These are phyloP conservation scores for Poecilia velifera DNA, from an alignment of 2,797 vertebrate species.

Conservation along the genomic window DNA sequence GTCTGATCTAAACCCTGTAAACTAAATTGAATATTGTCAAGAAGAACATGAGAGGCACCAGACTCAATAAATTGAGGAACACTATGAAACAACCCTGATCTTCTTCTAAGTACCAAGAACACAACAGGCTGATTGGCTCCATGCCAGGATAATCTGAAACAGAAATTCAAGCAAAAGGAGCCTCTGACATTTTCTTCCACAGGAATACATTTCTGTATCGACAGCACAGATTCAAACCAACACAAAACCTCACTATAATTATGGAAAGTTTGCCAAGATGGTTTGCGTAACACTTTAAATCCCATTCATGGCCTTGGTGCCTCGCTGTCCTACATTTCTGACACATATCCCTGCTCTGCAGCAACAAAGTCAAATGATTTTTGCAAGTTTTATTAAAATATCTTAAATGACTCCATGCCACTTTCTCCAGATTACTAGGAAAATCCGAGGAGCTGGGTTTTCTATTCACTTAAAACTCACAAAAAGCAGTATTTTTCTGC, in stretches of 20 bases:
- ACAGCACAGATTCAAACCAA: background rate
- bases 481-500: background rate
- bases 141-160: background rate
- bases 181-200: background rate
- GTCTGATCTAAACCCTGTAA: background rate
- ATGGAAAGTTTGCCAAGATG: background rate
- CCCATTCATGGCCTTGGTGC: background rate
- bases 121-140: background rate
- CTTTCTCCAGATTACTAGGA: background rate
- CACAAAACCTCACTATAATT: background rate
- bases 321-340: background rate
- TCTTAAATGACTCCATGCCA: background rate
- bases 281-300: background rate
- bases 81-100: background rate
- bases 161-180: background rate
- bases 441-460: background rate
- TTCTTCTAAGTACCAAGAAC: background rate
- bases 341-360: background rate
- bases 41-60: background rate
- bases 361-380: background rate
- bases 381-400: background rate
- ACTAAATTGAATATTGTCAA: background rate
- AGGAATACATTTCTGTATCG: background rate
- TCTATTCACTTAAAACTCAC: background rate
- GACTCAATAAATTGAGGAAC: background rate